These are phyloP conservation scores for Galeopterus variegatus DNA, from an alignment of 2,113 vertebrate genomes.

Conservation along the genomic window DNA sequence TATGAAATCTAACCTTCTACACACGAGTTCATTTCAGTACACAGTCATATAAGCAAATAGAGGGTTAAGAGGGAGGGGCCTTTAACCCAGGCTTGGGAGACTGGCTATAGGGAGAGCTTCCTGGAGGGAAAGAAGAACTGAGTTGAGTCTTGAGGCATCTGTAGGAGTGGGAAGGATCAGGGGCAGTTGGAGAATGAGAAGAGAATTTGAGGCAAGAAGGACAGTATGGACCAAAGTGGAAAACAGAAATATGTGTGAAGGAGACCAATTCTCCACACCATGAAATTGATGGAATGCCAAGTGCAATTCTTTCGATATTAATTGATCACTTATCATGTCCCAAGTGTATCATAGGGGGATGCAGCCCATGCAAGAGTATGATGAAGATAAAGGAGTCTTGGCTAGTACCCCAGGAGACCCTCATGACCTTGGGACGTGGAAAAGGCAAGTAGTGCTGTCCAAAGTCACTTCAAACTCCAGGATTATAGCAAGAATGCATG, in stretches of 20 bases:
- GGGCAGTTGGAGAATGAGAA: neutral
- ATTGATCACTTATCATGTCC: neutral
- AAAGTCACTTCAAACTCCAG: neutral
- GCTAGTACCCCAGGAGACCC: neutral
- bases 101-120: neutral
- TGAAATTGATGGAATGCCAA: neutral
- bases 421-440: neutral
- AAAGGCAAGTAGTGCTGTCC: neutral
- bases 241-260: neutral
- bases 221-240: accelerated
- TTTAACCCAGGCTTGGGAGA: neutral
- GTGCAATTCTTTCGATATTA: neutral
- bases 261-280: neutral
- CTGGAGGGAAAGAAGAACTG: neutral
- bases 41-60: accelerated
- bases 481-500: neutral
- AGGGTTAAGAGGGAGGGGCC: neutral
- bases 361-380: neutral
- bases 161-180: neutral
- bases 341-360: accelerated
- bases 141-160: neutral
- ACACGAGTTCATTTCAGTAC: neutral
- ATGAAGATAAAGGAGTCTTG: neutral
- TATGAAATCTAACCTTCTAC: neutral
- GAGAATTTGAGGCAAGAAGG: too few relatives aligned